Percentiles rank a stretch among this genome's conserved stretches.
Evolutionary conservation across 2,797 vertebrate species (phyloP).

Genomic region (Hoplostethus atlanticus): DNA sequence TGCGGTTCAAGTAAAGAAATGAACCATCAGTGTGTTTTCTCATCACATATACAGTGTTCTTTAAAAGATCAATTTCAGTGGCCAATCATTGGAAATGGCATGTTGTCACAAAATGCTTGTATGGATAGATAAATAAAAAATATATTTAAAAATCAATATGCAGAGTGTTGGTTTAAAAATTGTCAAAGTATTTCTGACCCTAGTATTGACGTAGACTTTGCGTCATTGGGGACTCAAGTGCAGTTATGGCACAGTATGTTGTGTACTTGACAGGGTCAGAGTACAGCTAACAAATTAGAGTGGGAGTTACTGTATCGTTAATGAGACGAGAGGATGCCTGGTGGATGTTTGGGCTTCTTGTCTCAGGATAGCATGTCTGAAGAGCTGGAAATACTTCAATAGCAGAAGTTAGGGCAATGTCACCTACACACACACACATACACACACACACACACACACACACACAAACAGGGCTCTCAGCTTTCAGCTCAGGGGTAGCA

Average conservation of each 20-base stretch:
- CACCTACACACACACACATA: constrained; percentile 1
- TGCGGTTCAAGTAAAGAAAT: too few species aligned
- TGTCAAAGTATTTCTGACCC: too few species aligned
- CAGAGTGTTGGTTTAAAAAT: too few species aligned
- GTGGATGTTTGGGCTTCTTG: not conserved
- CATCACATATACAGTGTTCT: too few species aligned
- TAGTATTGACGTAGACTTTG: too few species aligned
- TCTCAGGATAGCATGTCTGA: constrained; percentile 8
- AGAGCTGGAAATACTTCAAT: constrained; percentile 26
- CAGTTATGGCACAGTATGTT: not conserved
- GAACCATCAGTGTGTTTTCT: too few species aligned
- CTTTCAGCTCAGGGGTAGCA: too few species aligned
- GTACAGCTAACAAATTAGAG: not conserved
- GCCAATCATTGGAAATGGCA: too few species aligned
- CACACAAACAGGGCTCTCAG: not conserved
- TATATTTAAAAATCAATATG: not conserved
- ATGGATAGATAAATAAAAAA: not conserved
- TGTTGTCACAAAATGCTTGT: not conserved
- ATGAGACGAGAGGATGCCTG: not conserved
- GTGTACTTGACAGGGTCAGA: not conserved
- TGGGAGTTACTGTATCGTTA: constrained; percentile 1
- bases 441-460: not conserved
- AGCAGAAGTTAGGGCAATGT: constrained; percentile 4
- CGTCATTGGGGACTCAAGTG: not conserved
- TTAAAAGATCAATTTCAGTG: too few species aligned